A percentile compares a stretch with the other conserved stretches of the same genome.
Conservation (phyloP, 2,113 vertebrate genomes). For the Numida meleagris region DNA sequence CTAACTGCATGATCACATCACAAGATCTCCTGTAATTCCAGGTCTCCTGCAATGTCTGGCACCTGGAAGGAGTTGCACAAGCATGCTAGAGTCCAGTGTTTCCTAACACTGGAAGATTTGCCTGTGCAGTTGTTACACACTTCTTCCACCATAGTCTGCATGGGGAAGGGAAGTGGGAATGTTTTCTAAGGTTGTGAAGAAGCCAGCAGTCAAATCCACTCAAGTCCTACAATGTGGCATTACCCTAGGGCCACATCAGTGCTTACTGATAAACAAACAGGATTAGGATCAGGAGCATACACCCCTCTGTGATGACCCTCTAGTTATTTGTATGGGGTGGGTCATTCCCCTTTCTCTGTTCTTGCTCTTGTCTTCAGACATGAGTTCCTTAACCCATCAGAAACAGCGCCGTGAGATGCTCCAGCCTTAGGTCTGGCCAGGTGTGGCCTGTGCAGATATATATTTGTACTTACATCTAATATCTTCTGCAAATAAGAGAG, state of each 20-base stretch:
- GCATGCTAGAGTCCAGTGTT: not conserved
- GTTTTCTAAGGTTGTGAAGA: not conserved
- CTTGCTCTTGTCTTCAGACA: not conserved
- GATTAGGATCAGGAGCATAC: not conserved
- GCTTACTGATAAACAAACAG: not conserved
- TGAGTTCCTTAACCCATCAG: not conserved
- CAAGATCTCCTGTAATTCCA: not conserved
- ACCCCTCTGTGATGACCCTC: not conserved
- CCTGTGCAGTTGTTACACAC: not conserved
- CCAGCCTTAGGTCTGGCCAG: not conserved
- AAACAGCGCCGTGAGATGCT: not conserved
- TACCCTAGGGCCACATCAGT: not conserved
- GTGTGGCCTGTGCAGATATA: not conserved
- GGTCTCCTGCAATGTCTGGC: not conserved
- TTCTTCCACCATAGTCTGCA: not conserved
- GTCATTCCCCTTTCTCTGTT: fast-evolving
- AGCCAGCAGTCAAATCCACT: not conserved
- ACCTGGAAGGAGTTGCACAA: not conserved
- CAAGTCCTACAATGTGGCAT: not conserved
- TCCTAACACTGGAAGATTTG: not conserved
- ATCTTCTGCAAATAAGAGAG: not conserved
- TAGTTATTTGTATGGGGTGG: not conserved
- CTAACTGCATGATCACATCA: not conserved
- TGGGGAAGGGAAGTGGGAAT: fast-evolving
- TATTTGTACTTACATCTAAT: fast-evolving